phyloP scores from a whole-genome alignment of 2,113 vertebrate genomes.

The Petaurus breviceps region DNA sequence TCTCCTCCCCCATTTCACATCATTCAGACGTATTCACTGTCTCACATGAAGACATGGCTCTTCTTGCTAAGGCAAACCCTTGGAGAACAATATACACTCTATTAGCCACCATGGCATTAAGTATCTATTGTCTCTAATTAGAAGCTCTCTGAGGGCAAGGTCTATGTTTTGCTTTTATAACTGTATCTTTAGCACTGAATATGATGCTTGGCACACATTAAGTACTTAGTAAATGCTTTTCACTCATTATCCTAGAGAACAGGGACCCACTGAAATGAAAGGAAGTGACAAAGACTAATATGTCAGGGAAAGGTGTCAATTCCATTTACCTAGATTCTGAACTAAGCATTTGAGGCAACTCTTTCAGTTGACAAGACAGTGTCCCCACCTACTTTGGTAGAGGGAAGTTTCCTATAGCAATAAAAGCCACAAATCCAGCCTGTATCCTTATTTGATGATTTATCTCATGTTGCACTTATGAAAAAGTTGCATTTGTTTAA shows the following conservation, averaged over 20 bases:
- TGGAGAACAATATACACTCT: neutral
- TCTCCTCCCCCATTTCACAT: neutral
- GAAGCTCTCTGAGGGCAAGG: neutral
- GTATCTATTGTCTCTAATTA: neutral
- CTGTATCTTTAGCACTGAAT: neutral
- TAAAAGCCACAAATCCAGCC: neutral
- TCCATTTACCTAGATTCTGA: neutral
- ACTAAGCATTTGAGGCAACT: neutral
- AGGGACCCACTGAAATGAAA: neutral
- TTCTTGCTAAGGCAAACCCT: neutral
- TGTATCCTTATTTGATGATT: neutral
- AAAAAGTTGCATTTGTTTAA: neutral
- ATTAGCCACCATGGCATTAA: neutral
- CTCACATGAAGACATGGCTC: neutral
- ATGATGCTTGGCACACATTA: neutral
- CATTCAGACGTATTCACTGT: neutral
- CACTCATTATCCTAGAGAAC: neutral
- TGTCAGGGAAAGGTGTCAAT: neutral
- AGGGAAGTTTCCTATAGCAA: neutral
- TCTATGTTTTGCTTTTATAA: neutral
- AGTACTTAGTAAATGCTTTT: neutral
- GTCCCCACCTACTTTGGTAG: neutral
- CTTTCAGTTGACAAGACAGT: neutral
- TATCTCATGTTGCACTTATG: neutral
- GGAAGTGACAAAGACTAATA: neutral